phyloP scores from a whole-genome alignment of 2,888 invertebrate genomes.

The Lasioglossum pauxillum region DNA sequence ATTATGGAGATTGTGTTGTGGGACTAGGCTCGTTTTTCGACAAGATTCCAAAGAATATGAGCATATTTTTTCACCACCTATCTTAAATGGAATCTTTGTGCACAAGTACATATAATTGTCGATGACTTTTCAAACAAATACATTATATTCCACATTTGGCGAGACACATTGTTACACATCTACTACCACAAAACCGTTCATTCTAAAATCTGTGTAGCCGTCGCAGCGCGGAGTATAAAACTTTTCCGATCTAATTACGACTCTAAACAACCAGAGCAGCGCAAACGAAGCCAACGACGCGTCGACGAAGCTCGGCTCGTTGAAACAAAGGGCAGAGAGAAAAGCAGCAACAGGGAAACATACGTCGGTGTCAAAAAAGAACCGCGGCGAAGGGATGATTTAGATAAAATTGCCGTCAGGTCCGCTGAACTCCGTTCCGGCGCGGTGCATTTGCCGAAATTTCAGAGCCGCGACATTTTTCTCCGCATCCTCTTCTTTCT shows the following conservation, averaged over 20 bases:
- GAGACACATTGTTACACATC: too few species aligned
- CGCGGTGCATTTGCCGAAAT: not conserved
- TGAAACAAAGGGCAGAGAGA: not conserved
- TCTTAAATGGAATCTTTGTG: too few species aligned
- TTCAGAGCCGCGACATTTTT: slow-evolving; percentile 7
- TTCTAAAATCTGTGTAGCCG: too few species aligned
- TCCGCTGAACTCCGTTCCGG: not conserved
- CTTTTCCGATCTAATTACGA: not conserved
- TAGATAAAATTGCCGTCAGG: not conserved
- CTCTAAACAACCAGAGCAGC: not conserved
- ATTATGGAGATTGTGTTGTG: not conserved
- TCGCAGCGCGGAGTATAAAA: not conserved
- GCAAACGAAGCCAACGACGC: not conserved
- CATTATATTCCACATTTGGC: too few species aligned
- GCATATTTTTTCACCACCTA: not conserved
- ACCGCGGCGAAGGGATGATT: slow-evolving; percentile 3
- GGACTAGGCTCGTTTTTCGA: not conserved
- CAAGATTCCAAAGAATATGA: not conserved
- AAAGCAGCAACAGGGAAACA: not conserved
- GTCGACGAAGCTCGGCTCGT: not conserved
- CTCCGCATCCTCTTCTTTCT: not conserved
- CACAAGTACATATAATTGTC: too few species aligned
- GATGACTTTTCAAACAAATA: too few species aligned
- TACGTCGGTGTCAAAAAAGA: slow-evolving; percentile 2
- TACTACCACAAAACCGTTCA: too few species aligned